Evolutionary conservation across 2,797 vertebrate genomes (phyloP).

Genomic region (Gymnodraco acuticeps): DNA sequence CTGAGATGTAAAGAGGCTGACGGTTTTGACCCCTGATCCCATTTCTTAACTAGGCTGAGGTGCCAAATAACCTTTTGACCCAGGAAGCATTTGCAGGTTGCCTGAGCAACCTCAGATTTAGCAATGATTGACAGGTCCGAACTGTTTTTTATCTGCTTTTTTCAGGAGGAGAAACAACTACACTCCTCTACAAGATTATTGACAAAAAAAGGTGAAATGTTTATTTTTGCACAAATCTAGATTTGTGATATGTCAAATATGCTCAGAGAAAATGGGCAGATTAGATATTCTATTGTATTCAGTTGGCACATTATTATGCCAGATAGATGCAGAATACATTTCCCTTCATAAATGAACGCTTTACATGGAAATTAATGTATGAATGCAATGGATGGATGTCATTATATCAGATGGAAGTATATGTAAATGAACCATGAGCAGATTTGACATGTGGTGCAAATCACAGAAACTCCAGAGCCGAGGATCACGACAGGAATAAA

Average conservation of each 20-base stretch:
- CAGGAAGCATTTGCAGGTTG: conserved; percentile 87
- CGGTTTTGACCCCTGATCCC: conserved; percentile 88
- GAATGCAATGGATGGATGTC: conserved; percentile 81
- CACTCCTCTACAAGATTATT: conserved; percentile 39
- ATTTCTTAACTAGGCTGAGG: conserved; percentile 90
- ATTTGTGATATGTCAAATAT: conserved; percentile 42
- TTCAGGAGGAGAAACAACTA: conserved; percentile 40
- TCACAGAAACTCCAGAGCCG: conserved; percentile 69
- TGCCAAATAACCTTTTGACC: conserved; percentile 88
- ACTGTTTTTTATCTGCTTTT: conserved; percentile 53
- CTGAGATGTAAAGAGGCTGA: conserved; percentile 87
- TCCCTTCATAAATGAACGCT: conserved; percentile 82
- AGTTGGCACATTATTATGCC: conserved; percentile 72
- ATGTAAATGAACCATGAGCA: conserved; percentile 82
- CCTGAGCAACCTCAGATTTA: conserved; percentile 85
- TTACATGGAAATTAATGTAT: conserved; percentile 85
- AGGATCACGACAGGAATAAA: conserved; percentile 82
- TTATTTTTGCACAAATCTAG: conserved; percentile 41
- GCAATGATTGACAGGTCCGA: conserved; percentile 82
- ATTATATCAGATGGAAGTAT: conserved; percentile 82
- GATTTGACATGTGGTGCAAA: conserved; percentile 80
- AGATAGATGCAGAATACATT: conserved; percentile 82
- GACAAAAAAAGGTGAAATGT: conserved; percentile 11
- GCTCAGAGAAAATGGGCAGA: conserved; percentile 56
- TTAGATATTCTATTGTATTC: conserved; percentile 79